Evolutionary conservation across 2,113 vertebrate genomes (phyloP), one percentile per base, ranked within the genome.

Genomic region (Patagioenas fasciata): DNA sequence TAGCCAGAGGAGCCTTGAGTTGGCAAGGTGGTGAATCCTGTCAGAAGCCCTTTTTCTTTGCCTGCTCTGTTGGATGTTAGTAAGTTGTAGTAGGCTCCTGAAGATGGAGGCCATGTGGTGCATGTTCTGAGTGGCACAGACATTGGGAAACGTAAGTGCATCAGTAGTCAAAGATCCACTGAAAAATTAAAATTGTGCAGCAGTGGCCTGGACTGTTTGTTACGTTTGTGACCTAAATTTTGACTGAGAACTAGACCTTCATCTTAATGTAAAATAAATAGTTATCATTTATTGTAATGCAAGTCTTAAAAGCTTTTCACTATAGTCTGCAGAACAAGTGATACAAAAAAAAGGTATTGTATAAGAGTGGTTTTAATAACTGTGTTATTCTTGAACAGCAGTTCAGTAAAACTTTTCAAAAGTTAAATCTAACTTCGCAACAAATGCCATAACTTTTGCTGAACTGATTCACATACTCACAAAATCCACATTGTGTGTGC

Each of bases 81-180:
- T 62, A 75, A 70, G 3, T 25, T 88, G 17, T 42, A 31, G 74
- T 25, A 53, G 58, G 26, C 16, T 70, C 81, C 53, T 81, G 57
- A 71, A 79, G 82, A 20, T 38, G 75, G 57, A 42, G 26, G 29
- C 19, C 4, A 2, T 5, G 29, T 70, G 24, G 28, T 87, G 19
- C 20, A 10, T 29, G 11, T 80, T 53, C 36, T 0, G 1, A 58
- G 36, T 44, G 44, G 29, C 31, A 34, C 10, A 72, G 44, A 15
- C 29, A 32, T n/a, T 28, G 31, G 29, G n/a, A 34, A 70, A 61
- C 1, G 0, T 2, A 36, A 51, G 21, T 32, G 13, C 1, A 19
- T 19, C 24, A n/a, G 11, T 24, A 29, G 53, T 34, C 5, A 57
- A 86, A 85, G 70, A 31, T 50, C 18, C 34, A n/a, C 51, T 28